Base-by-base conservation (phyloP, 2,113 vertebrate species). In the Perognathus longimembris region DNA sequence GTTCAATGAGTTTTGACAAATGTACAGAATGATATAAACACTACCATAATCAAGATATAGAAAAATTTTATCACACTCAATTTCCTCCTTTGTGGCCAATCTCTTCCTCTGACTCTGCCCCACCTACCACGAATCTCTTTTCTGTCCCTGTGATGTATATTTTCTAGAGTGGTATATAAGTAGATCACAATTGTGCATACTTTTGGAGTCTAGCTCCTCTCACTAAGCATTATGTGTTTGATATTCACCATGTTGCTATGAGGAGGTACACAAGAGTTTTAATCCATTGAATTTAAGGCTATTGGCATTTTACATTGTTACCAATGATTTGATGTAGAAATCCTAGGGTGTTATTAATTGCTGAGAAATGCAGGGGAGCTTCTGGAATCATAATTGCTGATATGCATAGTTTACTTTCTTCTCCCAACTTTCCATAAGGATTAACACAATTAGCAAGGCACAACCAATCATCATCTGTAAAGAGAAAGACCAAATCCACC, bases 1-100 rank as follows among this genome's bases (percentile, higher is more conserved):
- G n/a, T 73, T 78, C n/a, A 80, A 14, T 59, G 24, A 82, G 10
- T 92, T 95, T 75, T 81, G 70, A 80, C 69, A 92, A 30, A 81
- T 26, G 30, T 7, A 50, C 69, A n/a, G 59, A 69, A 82, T 70
- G 77, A 86, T 42, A 28, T 71, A 71, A 90, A 18, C 14, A 78
- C 12, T 64, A 74, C 59, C 18, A 34, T 26, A 38, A 64, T 86
- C 40, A 69, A 91, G 32, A 64, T 50, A 63, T 5, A 69, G 45
- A 70, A 81, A 30, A 88, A 45, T 59, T 85, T 34, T 26, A 36
- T 73, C 89, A 75, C 6, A n/a, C 34, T 34, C 71, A 88, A 10
- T 63, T 89, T 80, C 71, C 38, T 88, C 83, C 24, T 81, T 63
- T 78, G 45, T 78, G 78, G 38, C 7, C 32, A 76, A 14, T 69